A percentile compares a stretch with the other conserved stretches of the same genome.
phyloP scores from a whole-genome alignment of 64 coral and sea anemone genomes.

The Trachythela sp. region DNA sequence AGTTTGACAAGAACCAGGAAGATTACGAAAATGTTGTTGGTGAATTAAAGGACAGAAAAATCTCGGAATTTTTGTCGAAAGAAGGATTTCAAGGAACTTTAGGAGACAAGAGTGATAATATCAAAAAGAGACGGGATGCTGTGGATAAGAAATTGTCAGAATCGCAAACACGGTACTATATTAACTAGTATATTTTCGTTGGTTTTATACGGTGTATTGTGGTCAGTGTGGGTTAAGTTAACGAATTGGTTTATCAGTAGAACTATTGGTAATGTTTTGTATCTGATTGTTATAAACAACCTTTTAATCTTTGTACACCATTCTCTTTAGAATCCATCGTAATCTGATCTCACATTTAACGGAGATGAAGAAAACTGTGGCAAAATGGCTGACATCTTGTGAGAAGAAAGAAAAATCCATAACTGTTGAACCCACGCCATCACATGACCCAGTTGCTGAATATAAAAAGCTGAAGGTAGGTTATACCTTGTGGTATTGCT shows the following conservation, averaged over 20 bases:
- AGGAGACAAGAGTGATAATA: background rate
- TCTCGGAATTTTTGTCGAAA: background rate
- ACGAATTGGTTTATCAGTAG: no score
- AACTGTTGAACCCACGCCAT: background rate
- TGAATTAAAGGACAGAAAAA: background rate
- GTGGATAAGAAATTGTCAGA: background rate
- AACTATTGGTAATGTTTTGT: no score
- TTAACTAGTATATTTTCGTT: background rate
- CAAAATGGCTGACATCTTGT: background rate
- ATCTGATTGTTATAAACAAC: no score
- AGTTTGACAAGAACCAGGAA: background rate
- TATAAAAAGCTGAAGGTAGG: background rate
- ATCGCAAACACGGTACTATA: background rate
- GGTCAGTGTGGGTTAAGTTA: no score
- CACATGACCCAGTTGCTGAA: background rate
- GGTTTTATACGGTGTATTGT: background rate
- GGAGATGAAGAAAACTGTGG: background rate
- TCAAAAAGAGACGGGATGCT: background rate
- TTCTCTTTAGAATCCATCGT: background rate
- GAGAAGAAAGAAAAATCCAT: slow-evolving; percentile 16
- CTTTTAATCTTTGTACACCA: no score
- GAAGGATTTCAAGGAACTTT: slow-evolving; percentile 6
- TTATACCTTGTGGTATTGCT: no score
- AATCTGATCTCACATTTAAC: background rate
- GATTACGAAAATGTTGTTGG: background rate